Evolutionary conservation across 64 coral and sea anemone genomes (phyloP), one percentile per base, ranked within the genome.

Genomic region (Dendrophyllia cribrosa): DNA sequence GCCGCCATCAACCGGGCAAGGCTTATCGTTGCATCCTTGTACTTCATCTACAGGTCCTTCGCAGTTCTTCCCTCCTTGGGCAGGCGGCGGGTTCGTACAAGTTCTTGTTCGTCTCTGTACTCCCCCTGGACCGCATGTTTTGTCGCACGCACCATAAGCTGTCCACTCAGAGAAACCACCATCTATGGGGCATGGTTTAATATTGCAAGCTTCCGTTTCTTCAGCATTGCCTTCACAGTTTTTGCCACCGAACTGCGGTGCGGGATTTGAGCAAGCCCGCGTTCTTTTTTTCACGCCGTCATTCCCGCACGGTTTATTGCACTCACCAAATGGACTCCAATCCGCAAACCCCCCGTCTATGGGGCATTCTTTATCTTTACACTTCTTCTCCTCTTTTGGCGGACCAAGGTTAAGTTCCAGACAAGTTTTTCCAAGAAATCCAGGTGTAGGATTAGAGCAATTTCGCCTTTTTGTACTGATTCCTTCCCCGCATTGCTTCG

Each of bases 261-360:
- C 11, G 7, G 95, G 95, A 51, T 97, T 97, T 4, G 95, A 87
- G 53, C 95, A 97, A 14, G 88, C 76, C 12, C 95, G 51, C 9
- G 47, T 64, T 77, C 92, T 72, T 82, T 94, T 97, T 22, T 80
- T 67, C 0, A 91, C 52, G 14, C 95, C 95, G 12, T 92, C 88
- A 13, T 83, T 66, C 5, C 91, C 91, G 51, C 95, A 97, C 3
- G 88, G 51, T 64, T 87, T 91, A 34, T 65, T 91, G 21, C 95
- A 97, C 3, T 71, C 76, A 9, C 88, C 87, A 50, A 70, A 97
- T 15, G 9, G 59, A 70, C 82, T 72, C 95, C 95, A 97, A 23
- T 85, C 75, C 0, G 91, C 53, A 49, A 86, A 71, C 7, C 92
- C 76, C 16, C 95, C 95, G 47, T 97, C 75, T 43, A 97, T 72